phyloP scores from a whole-genome alignment of 2,888 invertebrate genomes.

The Lobophora halterata region DNA sequence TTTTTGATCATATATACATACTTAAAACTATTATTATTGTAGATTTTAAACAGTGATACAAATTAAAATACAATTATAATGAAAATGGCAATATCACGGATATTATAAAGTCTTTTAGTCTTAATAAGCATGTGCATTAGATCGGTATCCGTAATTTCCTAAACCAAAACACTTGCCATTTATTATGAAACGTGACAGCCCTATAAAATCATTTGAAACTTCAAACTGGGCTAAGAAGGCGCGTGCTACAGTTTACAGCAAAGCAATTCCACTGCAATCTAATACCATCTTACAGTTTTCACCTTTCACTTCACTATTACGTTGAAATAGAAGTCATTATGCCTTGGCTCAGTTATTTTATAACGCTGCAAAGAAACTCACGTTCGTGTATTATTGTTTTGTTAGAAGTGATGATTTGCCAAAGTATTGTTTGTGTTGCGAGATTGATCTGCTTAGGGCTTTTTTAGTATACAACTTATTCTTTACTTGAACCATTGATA shows the following conservation, averaged over 20 bases:
- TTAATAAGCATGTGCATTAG: no score
- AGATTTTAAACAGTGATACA: no score
- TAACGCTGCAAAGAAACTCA: conserved; percentile 46
- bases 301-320: conserved; percentile 24
- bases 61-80: no score
- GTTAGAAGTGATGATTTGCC: conserved; percentile 63
- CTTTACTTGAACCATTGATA: background rate
- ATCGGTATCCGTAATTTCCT: no score
- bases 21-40: no score
- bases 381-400: conserved; percentile 58
- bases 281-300: conserved; percentile 37
- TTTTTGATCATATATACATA: no score
- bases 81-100: no score
- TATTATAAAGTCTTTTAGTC: no score
- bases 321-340: conserved; percentile 27
- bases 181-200: conserved; percentile 10
- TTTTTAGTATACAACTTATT: conserved; percentile 19
- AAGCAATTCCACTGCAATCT: conserved; percentile 59
- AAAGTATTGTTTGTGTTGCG: conserved; percentile 43
- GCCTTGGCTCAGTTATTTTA: conserved; percentile 1
- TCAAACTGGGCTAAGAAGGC: conserved; percentile 52
- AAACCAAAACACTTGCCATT: no score
- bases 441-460: conserved; percentile 32
- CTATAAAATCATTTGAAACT: conserved; percentile 19
- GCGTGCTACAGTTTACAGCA: conserved; percentile 58